These are phyloP conservation scores for Paramisgurnus dabryanus DNA, from an alignment of 2,113 vertebrate genomes.

Conservation along the genomic window DNA sequence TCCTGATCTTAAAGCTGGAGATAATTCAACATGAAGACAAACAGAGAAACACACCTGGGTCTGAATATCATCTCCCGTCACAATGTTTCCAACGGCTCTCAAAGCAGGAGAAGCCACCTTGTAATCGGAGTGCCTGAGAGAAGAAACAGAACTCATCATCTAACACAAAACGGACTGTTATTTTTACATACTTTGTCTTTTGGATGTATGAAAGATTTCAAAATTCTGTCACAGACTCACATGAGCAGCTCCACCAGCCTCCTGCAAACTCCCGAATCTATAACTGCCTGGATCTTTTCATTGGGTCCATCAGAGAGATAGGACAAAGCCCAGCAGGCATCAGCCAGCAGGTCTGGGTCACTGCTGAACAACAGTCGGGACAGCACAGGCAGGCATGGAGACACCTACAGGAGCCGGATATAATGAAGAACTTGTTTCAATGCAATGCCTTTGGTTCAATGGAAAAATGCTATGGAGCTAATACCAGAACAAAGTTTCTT, in stretches of 20 bases:
- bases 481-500: not conserved
- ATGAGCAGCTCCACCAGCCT: conserved; percentile 95
- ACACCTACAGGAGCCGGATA: conserved; percentile 77
- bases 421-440: not conserved
- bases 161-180: too few species aligned
- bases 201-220: too few species aligned
- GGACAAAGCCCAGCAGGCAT: conserved; percentile 97
- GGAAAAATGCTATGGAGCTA: not conserved
- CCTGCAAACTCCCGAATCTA: conserved; percentile 95
- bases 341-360: conserved; percentile 94
- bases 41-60: conserved; percentile 82
- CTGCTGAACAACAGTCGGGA: conserved; percentile 96
- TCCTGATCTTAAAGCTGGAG: not conserved
- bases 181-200: too few species aligned
- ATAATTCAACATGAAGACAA: not conserved
- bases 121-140: conserved; percentile 92
- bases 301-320: conserved; percentile 98
- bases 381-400: conserved; percentile 92
- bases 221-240: conserved; percentile 73
- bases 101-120: conserved; percentile 98
- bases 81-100: conserved; percentile 96
- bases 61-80: conserved; percentile 97
- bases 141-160: too few species aligned
- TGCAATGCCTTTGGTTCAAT: not conserved
- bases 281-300: conserved; percentile 98